phyloP scores from a whole-genome alignment of 2,888 invertebrate species.

The Germaria angustata region DNA sequence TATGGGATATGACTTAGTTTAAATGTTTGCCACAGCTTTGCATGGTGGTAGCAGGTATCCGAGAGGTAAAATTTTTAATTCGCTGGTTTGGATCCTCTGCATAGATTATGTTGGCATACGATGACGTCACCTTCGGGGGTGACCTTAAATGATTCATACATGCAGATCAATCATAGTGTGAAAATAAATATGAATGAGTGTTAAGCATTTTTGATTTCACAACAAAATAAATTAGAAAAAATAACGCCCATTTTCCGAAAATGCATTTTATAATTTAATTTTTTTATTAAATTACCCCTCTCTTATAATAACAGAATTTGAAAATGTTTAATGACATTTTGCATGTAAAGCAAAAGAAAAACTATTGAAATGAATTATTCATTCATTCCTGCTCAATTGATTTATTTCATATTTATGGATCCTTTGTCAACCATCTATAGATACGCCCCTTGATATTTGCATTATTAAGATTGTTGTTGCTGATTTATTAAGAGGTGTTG shows the following conservation, averaged over 20 bases:
- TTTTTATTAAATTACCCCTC: constrained; percentile 15
- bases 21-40: too few relatives aligned
- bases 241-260: background rate
- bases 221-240: background rate
- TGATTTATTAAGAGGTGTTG: constrained; percentile 62
- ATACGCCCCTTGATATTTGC: constrained; percentile 64
- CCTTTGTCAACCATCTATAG: constrained; percentile 45
- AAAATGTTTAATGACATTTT: constrained; percentile 9
- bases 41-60: too few relatives aligned
- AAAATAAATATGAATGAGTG: background rate
- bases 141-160: too few relatives aligned
- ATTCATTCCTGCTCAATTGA: constrained; percentile 40
- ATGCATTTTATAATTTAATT: constrained; percentile 3
- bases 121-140: too few relatives aligned
- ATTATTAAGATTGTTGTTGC: constrained; percentile 58
- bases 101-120: too few relatives aligned
- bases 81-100: too few relatives aligned
- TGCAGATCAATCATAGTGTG: too few relatives aligned
- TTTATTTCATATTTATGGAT: constrained; percentile 55
- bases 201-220: background rate
- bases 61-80: too few relatives aligned
- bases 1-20: too few relatives aligned
- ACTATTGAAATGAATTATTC: constrained; percentile 39
- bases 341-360: background rate
- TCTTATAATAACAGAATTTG: background rate